Conservation (phyloP, 2,113 vertebrate species). For the Ranitomeya imitator region DNA sequence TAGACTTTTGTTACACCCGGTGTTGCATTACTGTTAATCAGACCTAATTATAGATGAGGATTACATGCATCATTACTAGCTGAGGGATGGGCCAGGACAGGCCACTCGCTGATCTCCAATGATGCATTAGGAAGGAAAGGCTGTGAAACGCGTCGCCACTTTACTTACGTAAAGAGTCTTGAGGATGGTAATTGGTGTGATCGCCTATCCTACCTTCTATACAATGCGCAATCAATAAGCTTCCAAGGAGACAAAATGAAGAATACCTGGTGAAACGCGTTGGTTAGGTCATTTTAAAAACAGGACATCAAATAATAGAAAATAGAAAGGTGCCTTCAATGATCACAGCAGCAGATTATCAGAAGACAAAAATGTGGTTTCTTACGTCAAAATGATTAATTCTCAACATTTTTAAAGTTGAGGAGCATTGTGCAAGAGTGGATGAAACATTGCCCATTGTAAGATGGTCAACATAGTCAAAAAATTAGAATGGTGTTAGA, state of each 20-base stretch:
- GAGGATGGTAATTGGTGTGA: neutral
- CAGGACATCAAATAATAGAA: no score
- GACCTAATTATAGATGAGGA: neutral
- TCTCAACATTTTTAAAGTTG: neutral
- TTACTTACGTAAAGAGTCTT: no score
- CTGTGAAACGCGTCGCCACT: neutral
- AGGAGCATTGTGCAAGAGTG: neutral
- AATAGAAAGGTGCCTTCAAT: neutral
- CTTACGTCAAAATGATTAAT: no score
- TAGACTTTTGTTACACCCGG: conserved; percentile 1
- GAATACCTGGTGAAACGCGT: neutral
- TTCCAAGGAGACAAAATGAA: neutral
- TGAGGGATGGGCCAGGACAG: neutral
- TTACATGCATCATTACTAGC: neutral
- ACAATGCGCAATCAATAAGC: neutral
- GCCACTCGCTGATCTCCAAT: neutral
- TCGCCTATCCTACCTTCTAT: neutral
- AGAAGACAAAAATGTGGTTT: no score
- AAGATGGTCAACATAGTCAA: no score
- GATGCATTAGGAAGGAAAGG: neutral
- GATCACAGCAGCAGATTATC: neutral
- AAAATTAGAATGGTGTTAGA: no score
- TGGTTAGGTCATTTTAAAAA: no score
- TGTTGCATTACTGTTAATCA: neutral
- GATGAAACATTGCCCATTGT: no score